phyloP scores from a whole-genome alignment of 2,888 invertebrate genomes.

The Scrobipalpa costella region DNA sequence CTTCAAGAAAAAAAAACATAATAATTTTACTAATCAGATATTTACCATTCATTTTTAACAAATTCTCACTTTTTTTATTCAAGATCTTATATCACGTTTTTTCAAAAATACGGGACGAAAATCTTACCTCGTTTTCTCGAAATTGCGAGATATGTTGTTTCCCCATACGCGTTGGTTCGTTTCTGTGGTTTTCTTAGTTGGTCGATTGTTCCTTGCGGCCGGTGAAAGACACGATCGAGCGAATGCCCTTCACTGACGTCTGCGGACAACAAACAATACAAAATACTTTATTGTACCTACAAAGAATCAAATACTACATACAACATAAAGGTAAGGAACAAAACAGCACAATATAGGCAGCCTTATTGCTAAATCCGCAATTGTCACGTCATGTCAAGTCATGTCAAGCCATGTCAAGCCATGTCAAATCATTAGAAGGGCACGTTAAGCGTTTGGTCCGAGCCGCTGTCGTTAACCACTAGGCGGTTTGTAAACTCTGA shows the following conservation, averaged over 20 bases:
- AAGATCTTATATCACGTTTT: background rate
- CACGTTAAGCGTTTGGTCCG: too few species aligned
- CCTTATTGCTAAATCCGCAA: too few species aligned
- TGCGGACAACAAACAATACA: too few species aligned
- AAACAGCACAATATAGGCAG: too few species aligned
- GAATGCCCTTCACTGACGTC: conserved; percentile 93
- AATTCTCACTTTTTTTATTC: background rate
- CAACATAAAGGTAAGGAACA: too few species aligned
- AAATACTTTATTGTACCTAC: too few species aligned
- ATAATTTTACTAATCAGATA: background rate
- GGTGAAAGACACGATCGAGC: conserved; percentile 91
- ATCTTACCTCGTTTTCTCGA: background rate
- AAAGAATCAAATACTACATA: too few species aligned
- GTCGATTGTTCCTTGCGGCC: conserved; percentile 83
- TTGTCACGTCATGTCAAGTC: too few species aligned
- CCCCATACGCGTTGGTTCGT: background rate
- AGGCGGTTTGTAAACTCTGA: too few species aligned
- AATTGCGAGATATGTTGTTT: background rate
- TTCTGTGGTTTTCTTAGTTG: conserved; percentile 36
- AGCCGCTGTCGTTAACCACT: too few species aligned
- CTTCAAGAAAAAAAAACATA: background rate
- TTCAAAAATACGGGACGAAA: background rate
- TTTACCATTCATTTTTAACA: background rate
- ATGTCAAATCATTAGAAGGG: too few species aligned
- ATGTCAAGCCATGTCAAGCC: too few species aligned